Conservation (phyloP, 2,113 vertebrate genomes). For the Crotalus helleri region DNA sequence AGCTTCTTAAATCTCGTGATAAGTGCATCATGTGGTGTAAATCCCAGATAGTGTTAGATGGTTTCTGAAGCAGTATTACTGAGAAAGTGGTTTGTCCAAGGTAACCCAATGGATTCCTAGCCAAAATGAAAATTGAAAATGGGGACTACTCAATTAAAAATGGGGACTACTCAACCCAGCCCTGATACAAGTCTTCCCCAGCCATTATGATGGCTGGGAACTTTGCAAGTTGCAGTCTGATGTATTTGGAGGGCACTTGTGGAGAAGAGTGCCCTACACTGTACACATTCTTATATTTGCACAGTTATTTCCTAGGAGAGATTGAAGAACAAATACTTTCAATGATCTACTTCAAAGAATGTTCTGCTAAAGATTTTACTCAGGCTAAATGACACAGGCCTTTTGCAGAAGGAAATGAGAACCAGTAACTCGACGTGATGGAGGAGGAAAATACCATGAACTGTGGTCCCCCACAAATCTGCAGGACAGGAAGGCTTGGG, state of each 20-base stretch:
- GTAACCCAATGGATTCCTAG: background rate
- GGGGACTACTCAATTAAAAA: background rate
- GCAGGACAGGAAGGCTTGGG: background rate
- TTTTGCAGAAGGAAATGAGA: background rate
- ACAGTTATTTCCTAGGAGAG: background rate
- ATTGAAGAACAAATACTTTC: background rate
- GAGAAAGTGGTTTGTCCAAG: background rate
- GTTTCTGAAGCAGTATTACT: background rate
- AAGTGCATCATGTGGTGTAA: too few species aligned
- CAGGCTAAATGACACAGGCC: background rate
- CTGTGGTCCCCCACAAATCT: background rate
- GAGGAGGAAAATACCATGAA: background rate
- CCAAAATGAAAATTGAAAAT: background rate
- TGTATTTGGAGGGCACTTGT: background rate
- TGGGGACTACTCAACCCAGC: background rate
- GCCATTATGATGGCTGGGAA: background rate
- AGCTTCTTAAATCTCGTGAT: background rate
- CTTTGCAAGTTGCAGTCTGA: background rate
- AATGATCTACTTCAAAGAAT: background rate
- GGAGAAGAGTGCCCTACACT: background rate
- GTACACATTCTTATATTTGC: background rate
- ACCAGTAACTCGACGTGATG: background rate
- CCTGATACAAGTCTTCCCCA: background rate
- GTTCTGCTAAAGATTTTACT: background rate
- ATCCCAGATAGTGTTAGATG: background rate